phyloP scores from a whole-genome alignment of 2,113 vertebrate genomes.

The Blennius ocellaris region DNA sequence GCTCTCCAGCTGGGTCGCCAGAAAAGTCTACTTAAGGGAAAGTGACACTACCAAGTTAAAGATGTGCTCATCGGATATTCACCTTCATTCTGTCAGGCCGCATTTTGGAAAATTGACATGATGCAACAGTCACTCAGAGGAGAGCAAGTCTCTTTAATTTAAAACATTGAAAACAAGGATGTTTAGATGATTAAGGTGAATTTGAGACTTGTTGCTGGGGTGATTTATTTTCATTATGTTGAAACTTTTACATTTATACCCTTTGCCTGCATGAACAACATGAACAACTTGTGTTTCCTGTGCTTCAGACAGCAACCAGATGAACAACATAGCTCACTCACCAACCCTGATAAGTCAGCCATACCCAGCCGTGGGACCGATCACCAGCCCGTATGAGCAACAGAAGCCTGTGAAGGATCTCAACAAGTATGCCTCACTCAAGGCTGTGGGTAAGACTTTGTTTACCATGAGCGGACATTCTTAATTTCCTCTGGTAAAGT shows the following conservation, averaged over 20 bases:
- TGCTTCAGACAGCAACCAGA: slow-evolving; percentile 87
- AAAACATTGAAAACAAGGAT: background rate
- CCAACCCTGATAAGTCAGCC: slow-evolving; percentile 90
- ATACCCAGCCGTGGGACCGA: slow-evolving; percentile 88
- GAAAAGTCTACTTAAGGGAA: slow-evolving; percentile 49
- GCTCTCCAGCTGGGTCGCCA: slow-evolving; percentile 66
- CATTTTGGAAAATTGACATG: background rate
- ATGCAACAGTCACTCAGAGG: background rate
- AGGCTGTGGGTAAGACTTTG: slow-evolving; percentile 90
- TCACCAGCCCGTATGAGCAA: slow-evolving; percentile 91
- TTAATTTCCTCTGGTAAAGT: slow-evolving; percentile 20
- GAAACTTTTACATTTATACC: background rate
- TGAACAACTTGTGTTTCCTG: slow-evolving; percentile 9
- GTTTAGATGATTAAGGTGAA: no score
- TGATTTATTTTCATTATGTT: background rate
- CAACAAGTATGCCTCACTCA: slow-evolving; percentile 93
- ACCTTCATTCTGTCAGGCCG: slow-evolving; percentile 34
- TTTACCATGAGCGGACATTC: background rate
- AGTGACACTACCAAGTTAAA: slow-evolving; percentile 33
- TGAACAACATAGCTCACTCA: slow-evolving; percentile 89
- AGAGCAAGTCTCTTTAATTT: background rate
- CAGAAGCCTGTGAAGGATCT: slow-evolving; percentile 89
- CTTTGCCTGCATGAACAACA: background rate
- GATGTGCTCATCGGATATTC: slow-evolving; percentile 23
- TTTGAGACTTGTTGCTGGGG: background rate